phyloP scores from a whole-genome alignment of 37 sponge, comb jelly and placozoan species.

The Geodia barretti region DNA sequence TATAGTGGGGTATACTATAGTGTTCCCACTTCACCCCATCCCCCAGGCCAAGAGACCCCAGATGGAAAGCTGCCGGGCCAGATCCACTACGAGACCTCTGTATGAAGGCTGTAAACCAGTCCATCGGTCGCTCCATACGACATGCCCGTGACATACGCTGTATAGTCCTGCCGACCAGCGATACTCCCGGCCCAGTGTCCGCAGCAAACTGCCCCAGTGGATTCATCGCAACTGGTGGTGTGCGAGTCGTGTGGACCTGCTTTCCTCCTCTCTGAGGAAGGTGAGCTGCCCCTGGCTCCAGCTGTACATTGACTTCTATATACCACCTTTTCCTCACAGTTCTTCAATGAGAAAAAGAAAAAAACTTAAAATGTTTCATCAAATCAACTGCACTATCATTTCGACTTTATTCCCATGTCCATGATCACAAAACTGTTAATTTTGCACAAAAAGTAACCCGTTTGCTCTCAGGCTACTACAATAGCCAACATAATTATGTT shows the following conservation, averaged over 20 bases:
- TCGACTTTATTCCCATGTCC: no score
- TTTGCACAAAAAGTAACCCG: no score
- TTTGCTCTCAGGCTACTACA: no score
- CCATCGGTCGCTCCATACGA: conserved; percentile 91
- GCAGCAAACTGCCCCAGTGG: conserved; percentile 76
- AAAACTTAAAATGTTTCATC: background rate
- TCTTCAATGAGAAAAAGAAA: background rate
- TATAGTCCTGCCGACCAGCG: conserved; percentile 91
- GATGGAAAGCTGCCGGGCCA: conserved; percentile 83
- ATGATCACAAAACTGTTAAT: no score
- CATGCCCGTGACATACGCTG: conserved; percentile 89
- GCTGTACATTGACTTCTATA: background rate
- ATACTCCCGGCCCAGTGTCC: conserved; percentile 47
- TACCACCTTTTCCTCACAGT: background rate
- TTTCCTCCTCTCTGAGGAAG: conserved; percentile 74
- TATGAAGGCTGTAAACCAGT: conserved; percentile 98
- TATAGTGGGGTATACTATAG: no score
- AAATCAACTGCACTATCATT: no score
- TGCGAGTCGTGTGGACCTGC: conserved; percentile 63
- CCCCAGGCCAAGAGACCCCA: conserved; percentile 11
- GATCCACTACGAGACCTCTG: conserved; percentile 95
- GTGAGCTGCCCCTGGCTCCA: conserved; percentile 11
- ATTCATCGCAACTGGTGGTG: conserved; percentile 47
- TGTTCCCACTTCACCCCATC: background rate
- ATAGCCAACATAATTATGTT: no score